Conservation (phyloP, 1,140 invertebrate genomes). For the Trichomalopsis sarcophagae region DNA sequence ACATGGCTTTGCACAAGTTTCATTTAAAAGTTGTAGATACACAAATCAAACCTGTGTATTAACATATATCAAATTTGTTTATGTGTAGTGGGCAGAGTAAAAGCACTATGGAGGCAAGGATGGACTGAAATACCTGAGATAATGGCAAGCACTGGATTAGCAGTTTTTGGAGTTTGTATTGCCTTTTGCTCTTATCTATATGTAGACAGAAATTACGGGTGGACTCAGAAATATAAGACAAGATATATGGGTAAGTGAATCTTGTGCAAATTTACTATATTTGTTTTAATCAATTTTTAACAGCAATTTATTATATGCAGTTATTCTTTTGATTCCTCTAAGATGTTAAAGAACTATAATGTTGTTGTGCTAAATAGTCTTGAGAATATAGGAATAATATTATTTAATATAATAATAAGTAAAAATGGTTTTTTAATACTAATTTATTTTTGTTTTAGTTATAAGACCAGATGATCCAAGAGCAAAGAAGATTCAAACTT, state of each 20-base stretch:
- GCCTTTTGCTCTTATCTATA: not conserved
- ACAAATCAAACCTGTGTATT: too few species aligned
- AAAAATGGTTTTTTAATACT: not conserved
- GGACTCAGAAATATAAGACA: not conserved
- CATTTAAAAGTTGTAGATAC: too few species aligned
- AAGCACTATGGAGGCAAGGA: constrained; percentile 2
- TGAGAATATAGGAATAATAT: not conserved
- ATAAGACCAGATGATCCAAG: not conserved
- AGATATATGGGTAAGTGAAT: not conserved
- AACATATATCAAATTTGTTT: not conserved
- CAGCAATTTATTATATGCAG: not conserved
- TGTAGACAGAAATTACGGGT: not conserved
- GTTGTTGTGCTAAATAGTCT: too few species aligned
- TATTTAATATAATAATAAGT: not conserved
- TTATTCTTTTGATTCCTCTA: too few species aligned
- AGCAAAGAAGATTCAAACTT: not conserved
- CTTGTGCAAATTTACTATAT: not conserved
- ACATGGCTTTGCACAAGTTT: too few species aligned
- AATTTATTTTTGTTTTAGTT: not conserved
- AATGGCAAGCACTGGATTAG: not conserved
- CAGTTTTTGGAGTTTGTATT: not conserved
- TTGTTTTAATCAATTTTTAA: not conserved
- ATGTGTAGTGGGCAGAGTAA: not conserved
- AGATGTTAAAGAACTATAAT: too few species aligned
- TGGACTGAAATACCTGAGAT: constrained; percentile 16